A percentile compares a stretch with the other conserved stretches of the same genome.
These are phyloP conservation scores for Oasisia sp. DNA, from an alignment of 2,888 invertebrate genomes.

Conservation along the genomic window DNA sequence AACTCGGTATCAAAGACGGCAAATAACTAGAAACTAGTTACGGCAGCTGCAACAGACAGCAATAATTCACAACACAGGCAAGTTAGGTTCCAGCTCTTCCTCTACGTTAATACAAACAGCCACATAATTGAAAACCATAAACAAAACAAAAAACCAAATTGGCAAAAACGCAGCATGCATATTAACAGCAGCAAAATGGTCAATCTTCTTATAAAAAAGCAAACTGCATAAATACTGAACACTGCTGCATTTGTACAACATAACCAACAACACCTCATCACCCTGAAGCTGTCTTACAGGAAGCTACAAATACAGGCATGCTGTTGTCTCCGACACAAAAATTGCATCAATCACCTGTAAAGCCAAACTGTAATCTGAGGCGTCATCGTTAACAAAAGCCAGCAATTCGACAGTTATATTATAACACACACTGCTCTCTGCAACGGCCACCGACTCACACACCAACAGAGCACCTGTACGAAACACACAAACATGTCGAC, in stretches of 20 bases:
- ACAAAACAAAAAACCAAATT: not conserved
- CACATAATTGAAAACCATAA: not conserved
- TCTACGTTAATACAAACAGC: not conserved
- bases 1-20: not conserved
- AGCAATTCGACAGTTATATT: not conserved
- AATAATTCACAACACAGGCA: not conserved
- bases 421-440: not conserved
- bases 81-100: not conserved
- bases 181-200: not conserved
- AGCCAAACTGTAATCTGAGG: not conserved
- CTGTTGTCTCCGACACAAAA: not conserved
- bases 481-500: not conserved
- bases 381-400: not conserved
- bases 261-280: not conserved
- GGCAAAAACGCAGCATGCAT: not conserved
- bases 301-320: not conserved
- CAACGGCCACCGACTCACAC: not conserved
- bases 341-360: not conserved
- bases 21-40: not conserved
- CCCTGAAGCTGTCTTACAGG: not conserved
- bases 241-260: not conserved
- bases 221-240: not conserved
- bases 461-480: not conserved
- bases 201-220: not conserved
- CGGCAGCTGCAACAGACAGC: not conserved